Evolutionary conservation across 2,113 vertebrate species (phyloP), one percentile per base, ranked within the genome.

Genomic region (Coptodon bakossiorum): DNA sequence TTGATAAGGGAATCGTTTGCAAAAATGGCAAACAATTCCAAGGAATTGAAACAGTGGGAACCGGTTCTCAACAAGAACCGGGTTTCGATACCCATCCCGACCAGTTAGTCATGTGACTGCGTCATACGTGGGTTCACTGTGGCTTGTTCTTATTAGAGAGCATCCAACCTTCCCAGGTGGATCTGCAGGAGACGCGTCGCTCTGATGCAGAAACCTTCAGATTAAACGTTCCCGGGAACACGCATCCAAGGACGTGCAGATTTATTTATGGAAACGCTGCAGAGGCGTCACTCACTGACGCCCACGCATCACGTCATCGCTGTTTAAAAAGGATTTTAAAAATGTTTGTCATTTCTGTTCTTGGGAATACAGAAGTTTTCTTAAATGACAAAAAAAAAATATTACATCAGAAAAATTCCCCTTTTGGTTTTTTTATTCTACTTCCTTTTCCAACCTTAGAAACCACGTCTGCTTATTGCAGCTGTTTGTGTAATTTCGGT

Each of bases 371-470:
- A 6, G 22, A 45, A 10, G 38, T 73, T 24, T 73, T 24, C 22
- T 4, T 73, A 27, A 45, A 73, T 73, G 0, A 1, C 66, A 71
- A 3, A 3, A 43, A 43, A 24, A 43, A 3, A 43, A 45, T 71
- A 16, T 27, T 1, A 16, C 22, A 45, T 45, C 13, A 73, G 8
- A 45, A 45, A 48, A 45, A 48, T 29, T 48, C 40, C 22, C 22
- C 66, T 45, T 71, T 24, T 43, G 66, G n/a, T 0, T 73, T 27
- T 27, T 45, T 17, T 27, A 1, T 48, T 48, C 40, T 2, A 17
- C 40, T 16, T 76, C 40, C 22, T 29, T 27, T 71, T 43, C 13
- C 38, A 45, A 43, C 22, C 38, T 24, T 19, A 48, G 71, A 76
- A 76, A 48, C 68, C 40, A 0, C 24, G 3, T 68, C 11, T 3